Percentiles rank a stretch among this genome's conserved stretches.
Conservation (phyloP, 2,797 vertebrate species). For the Craterocephalus amniculus region DNA sequence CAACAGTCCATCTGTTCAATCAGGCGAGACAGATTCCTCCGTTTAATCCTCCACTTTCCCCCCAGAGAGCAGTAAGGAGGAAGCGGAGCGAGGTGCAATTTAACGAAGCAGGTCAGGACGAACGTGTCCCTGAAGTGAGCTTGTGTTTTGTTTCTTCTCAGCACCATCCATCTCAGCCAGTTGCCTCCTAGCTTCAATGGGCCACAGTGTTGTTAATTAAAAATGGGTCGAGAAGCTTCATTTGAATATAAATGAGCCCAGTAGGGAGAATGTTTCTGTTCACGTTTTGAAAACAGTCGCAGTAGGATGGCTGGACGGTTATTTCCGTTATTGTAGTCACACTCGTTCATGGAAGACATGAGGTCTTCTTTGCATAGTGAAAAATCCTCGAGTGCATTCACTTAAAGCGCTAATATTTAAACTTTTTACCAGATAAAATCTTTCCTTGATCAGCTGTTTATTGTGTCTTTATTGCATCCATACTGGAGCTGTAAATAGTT, state of each 20-base stretch:
- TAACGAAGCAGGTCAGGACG: constrained; percentile 41
- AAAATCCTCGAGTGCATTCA: neutral
- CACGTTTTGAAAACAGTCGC: constrained; percentile 20
- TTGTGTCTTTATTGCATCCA: neutral
- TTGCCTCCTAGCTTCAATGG: constrained; percentile 26
- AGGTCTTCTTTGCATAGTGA: neutral
- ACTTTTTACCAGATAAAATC: neutral
- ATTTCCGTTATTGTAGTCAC: constrained; percentile 9
- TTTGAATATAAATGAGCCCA: constrained; percentile 64
- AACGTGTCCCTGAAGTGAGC: constrained; percentile 49
- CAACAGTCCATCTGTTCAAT: constrained; percentile 61
- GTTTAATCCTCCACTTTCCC: constrained; percentile 56
- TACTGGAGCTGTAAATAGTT: neutral
- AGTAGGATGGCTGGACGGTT: constrained; percentile 20
- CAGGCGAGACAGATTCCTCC: constrained; percentile 64
- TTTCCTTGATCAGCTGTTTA: neutral
- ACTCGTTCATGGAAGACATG: constrained; percentile 1
- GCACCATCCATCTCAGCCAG: constrained; percentile 39
- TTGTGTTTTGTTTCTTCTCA: constrained; percentile 47
- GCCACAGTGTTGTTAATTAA: constrained; percentile 58
- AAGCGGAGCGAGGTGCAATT: constrained; percentile 39
- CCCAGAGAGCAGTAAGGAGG: constrained; percentile 21
- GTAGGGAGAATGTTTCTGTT: constrained; percentile 36
- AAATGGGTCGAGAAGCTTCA: constrained; percentile 47
- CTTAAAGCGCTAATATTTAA: neutral